Conservation (phyloP, 2,888 invertebrate species). For the Drosophila antonietae region DNA sequence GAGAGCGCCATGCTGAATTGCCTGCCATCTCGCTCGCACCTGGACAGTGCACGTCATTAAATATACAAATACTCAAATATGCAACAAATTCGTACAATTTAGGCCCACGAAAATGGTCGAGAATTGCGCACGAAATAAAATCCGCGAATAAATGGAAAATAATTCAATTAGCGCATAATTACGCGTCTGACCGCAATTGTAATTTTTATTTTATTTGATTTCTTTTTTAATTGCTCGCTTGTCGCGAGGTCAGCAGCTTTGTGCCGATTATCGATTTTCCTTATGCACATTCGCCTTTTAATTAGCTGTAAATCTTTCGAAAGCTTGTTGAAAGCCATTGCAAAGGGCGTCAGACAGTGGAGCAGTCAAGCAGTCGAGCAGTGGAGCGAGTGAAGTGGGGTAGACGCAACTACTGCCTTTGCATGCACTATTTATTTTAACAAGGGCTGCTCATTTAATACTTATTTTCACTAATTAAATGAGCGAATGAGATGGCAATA, state of each 20-base stretch:
- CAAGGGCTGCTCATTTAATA: conserved; percentile 80
- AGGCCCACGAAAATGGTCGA: conserved; percentile 26
- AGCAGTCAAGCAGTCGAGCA: too few relatives aligned
- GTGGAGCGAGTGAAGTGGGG: neutral
- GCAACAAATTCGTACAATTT: conserved; percentile 40
- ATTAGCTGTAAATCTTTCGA: conserved; percentile 71
- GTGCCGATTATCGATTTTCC: conserved; percentile 43
- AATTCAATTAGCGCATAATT: conserved; percentile 83
- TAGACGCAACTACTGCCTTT: conserved; percentile 46
- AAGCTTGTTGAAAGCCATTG: conserved; percentile 45
- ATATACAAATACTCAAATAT: conserved; percentile 67
- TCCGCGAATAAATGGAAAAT: conserved; percentile 68
- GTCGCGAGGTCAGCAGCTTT: conserved; percentile 69
- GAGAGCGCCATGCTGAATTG: conserved; percentile 2
- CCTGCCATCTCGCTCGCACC: conserved; percentile 50
- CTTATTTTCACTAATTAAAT: conserved; percentile 80
- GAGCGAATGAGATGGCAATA: conserved; percentile 40
- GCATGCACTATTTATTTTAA: conserved; percentile 80
- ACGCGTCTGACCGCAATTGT: conserved; percentile 76
- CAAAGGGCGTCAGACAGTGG: neutral
- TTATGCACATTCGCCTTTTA: conserved; percentile 61
- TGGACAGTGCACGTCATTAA: conserved; percentile 58
- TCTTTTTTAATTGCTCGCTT: conserved; percentile 65
- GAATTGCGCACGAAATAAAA: conserved; percentile 35
- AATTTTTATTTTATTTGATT: conserved; percentile 36